Conservation (phyloP, 2,113 vertebrate species). For the Triplophysa tibetana region DNA sequence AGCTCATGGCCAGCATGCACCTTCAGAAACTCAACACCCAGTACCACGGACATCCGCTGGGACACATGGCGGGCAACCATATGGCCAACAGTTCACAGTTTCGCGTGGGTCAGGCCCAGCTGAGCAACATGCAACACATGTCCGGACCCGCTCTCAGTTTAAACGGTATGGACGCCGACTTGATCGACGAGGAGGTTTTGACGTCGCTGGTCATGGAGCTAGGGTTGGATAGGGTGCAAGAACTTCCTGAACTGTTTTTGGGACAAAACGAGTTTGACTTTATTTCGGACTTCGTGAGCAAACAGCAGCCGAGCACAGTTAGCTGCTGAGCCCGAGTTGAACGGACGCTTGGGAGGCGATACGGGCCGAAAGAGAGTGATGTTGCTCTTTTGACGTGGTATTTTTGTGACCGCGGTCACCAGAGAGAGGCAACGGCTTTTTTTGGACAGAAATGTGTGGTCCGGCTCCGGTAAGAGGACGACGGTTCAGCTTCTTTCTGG, state of each 20-base stretch:
- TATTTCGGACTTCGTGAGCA: slow-evolving; percentile 94
- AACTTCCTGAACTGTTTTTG: slow-evolving; percentile 95
- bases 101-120: slow-evolving; percentile 77
- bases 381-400: slow-evolving; percentile 3
- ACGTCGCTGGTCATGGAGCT: slow-evolving; percentile 93
- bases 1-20: slow-evolving; percentile 91
- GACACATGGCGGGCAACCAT: slow-evolving; percentile 76
- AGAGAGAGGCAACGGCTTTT: slow-evolving; percentile 26
- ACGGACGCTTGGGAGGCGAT: slow-evolving; percentile 46
- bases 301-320: slow-evolving; percentile 92
- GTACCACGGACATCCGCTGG: slow-evolving; percentile 85
- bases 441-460: slow-evolving; percentile 40
- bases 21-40: slow-evolving; percentile 90
- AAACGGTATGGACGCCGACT: slow-evolving; percentile 90
- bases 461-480: slow-evolving; percentile 36
- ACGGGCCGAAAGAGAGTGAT: slow-evolving; percentile 18
- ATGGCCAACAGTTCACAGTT: slow-evolving; percentile 76
- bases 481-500: slow-evolving; percentile 24
- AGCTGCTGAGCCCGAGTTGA: slow-evolving; percentile 82
- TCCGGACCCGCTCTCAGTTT: slow-evolving; percentile 78
- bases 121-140: slow-evolving; percentile 83
- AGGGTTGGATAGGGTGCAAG: slow-evolving; percentile 92
- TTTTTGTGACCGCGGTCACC: slow-evolving; percentile 32
- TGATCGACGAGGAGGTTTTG: slow-evolving; percentile 96
- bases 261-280: slow-evolving; percentile 99